Percentiles rank a stretch among this genome's conserved stretches.
Evolutionary conservation across 2,797 vertebrate genomes (phyloP).

Genomic region (Centropyge bicolor): DNA sequence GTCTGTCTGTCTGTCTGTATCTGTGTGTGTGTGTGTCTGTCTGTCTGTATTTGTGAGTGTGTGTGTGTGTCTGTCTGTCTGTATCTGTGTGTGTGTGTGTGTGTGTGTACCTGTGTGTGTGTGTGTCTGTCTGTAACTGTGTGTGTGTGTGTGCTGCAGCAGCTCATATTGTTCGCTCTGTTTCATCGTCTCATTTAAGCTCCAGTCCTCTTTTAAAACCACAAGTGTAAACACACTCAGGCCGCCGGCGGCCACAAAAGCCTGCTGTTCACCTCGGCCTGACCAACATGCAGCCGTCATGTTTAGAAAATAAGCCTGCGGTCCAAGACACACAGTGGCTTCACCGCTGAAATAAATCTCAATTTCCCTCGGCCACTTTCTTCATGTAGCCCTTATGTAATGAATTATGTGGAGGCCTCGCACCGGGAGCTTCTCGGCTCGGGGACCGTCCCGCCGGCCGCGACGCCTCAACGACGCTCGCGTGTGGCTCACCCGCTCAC

Average conservation of each 20-base stretch:
- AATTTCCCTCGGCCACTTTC: constrained; percentile 79
- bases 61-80: not conserved
- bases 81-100: too few species aligned
- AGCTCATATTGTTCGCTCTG: constrained; percentile 44
- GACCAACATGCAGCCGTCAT: constrained; percentile 77
- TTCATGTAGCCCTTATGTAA: constrained; percentile 76
- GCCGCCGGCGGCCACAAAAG: constrained; percentile 76
- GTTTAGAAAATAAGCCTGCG: constrained; percentile 80
- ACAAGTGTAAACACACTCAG: constrained; percentile 83
- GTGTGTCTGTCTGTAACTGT: too few species aligned
- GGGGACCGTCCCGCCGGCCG: not conserved
- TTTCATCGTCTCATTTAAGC: constrained; percentile 42
- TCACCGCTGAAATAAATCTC: constrained; percentile 82
- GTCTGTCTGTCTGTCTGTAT: not conserved
- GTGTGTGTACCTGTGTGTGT: too few species aligned
- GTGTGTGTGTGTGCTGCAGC: not conserved
- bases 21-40: not conserved
- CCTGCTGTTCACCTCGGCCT: constrained; percentile 78
- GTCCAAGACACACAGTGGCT: constrained; percentile 82
- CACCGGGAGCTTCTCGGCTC: too few species aligned
- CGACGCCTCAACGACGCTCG: not conserved
- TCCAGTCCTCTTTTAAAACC: constrained; percentile 67
- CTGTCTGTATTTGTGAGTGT: not conserved
- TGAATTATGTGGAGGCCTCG: constrained; percentile 37
- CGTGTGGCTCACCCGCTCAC: constrained; percentile 18